Percentiles rank a stretch among this genome's conserved stretches.
These are phyloP conservation scores for Hoplostethus mediterraneus DNA, from an alignment of 2,797 vertebrate genomes.

Conservation along the genomic window DNA sequence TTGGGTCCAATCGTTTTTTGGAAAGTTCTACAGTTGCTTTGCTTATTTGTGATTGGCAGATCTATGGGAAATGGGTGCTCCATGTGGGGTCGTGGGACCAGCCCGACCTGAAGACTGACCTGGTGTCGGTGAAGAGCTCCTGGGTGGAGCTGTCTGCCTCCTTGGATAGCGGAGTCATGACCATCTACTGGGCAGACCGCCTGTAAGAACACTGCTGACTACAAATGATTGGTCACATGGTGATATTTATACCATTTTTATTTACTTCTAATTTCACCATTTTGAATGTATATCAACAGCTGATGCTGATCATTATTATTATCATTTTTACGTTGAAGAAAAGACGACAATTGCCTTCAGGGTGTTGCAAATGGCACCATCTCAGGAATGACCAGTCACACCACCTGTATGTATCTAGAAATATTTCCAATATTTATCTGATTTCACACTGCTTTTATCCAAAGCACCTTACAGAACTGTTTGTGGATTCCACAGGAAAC, in stretches of 20 bases:
- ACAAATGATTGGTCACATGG: neutral
- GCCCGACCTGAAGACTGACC: conserved; percentile 64
- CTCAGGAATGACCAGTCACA: conserved; percentile 74
- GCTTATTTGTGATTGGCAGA: conserved; percentile 49
- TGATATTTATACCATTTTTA: neutral
- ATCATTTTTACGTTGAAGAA: conserved; percentile 35
- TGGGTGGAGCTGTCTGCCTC: conserved; percentile 77
- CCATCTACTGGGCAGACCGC: conserved; percentile 80
- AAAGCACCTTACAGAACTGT: neutral
- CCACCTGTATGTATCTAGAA: conserved; percentile 65
- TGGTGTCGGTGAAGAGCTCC: conserved; percentile 69
- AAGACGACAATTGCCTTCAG: conserved; percentile 72
- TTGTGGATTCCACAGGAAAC: conserved; percentile 1
- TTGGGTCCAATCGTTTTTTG: neutral
- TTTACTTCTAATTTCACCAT: neutral
- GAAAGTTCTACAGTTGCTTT: neutral
- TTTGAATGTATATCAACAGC: neutral
- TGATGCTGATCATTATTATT: neutral
- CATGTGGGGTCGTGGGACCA: conserved; percentile 75
- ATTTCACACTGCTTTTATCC: neutral
- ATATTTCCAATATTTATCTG: neutral
- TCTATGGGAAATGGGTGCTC: conserved; percentile 81
- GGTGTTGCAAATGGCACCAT: conserved; percentile 71
- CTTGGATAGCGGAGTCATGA: conserved; percentile 59
- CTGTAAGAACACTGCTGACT: conserved; percentile 62